Percentiles rank a stretch among this genome's conserved stretches.
These are phyloP conservation scores for Gryllus longicercus DNA, from an alignment of 2,888 invertebrate species.

Conservation along the genomic window DNA sequence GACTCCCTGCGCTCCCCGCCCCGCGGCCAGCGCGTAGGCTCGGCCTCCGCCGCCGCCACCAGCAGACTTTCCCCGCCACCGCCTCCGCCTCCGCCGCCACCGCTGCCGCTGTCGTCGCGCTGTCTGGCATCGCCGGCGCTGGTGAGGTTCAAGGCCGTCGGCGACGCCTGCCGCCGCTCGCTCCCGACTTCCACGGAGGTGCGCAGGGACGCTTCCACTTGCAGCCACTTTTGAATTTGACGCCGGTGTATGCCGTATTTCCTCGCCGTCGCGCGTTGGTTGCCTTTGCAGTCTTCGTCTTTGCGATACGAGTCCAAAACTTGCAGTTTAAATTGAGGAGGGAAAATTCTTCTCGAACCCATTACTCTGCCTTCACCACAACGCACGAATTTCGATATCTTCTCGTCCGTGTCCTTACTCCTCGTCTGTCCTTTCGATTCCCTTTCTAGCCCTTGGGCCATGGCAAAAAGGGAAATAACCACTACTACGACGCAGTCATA, in stretches of 20 bases:
- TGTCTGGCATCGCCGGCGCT: conserved; percentile 50
- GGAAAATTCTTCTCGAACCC: conserved; percentile 82
- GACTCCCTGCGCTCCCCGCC: conserved; percentile 18
- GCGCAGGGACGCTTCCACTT: conserved; percentile 75
- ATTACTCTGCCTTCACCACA: conserved; percentile 46
- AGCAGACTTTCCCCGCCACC: conserved; percentile 19
- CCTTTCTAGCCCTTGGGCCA: conserved; percentile 34
- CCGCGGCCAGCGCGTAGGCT: conserved; percentile 22
- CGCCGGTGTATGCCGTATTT: conserved; percentile 86
- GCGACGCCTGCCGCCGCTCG: conserved; percentile 27
- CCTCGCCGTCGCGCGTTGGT: conserved; percentile 83
- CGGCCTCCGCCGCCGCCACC: conserved; percentile 18
- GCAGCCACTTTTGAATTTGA: conserved; percentile 89
- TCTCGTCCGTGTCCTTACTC: conserved; percentile 30
- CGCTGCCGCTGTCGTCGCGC: conserved; percentile 43
- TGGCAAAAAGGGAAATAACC: conserved; percentile 27
- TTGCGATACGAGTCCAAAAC: conserved; percentile 82
- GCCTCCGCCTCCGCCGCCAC: not conserved
- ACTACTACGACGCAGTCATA: conserved; percentile 32
- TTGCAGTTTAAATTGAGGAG: conserved; percentile 84
- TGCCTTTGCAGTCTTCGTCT: conserved; percentile 83
- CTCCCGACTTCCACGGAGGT: conserved; percentile 57
- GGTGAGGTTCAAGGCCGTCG: conserved; percentile 51
- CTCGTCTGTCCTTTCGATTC: conserved; percentile 25
- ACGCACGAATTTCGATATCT: conserved; percentile 26